Evolutionary conservation across 1,140 invertebrate species (phyloP).

Genomic region (Onthophagus taurus): DNA sequence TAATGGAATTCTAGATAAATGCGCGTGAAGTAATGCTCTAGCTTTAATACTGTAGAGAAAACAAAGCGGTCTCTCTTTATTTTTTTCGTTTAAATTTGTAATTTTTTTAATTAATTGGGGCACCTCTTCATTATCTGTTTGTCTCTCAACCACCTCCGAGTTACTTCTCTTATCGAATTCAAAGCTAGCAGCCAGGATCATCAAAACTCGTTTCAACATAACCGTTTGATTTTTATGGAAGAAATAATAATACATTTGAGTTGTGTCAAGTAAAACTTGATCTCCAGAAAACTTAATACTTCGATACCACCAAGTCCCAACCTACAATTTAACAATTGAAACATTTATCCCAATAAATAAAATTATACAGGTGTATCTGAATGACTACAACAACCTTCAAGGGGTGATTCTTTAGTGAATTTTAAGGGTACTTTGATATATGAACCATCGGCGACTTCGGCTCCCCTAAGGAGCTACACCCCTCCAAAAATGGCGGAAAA

Average conservation of each 20-base stretch:
- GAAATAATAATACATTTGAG: conserved; percentile 91
- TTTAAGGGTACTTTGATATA: too few species aligned
- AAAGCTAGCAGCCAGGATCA: conserved; percentile 91
- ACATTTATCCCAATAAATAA: not conserved
- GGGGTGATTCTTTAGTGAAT: too few species aligned
- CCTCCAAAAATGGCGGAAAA: too few species aligned
- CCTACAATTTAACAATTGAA: conserved; percentile 37
- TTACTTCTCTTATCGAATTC: conserved; percentile 95
- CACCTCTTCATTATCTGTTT: conserved; percentile 92
- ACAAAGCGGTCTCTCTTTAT: conserved; percentile 88
- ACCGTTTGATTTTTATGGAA: conserved; percentile 93
- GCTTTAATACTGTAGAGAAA: conserved; percentile 96
- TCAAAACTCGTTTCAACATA: conserved; percentile 88
- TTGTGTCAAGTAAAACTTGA: conserved; percentile 91
- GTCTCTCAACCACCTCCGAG: conserved; percentile 85
- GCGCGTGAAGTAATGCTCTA: conserved; percentile 86
- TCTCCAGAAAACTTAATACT: conserved; percentile 95
- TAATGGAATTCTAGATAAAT: conserved; percentile 75
- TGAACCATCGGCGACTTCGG: too few species aligned
- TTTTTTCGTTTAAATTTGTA: conserved; percentile 87
- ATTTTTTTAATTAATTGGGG: conserved; percentile 86
- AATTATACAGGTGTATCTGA: too few species aligned
- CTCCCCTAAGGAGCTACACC: too few species aligned
- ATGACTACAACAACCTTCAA: too few species aligned
- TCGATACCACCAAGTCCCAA: conserved; percentile 98